phyloP scores from a whole-genome alignment of 2,888 invertebrate genomes.

The Morpho helenor region DNA sequence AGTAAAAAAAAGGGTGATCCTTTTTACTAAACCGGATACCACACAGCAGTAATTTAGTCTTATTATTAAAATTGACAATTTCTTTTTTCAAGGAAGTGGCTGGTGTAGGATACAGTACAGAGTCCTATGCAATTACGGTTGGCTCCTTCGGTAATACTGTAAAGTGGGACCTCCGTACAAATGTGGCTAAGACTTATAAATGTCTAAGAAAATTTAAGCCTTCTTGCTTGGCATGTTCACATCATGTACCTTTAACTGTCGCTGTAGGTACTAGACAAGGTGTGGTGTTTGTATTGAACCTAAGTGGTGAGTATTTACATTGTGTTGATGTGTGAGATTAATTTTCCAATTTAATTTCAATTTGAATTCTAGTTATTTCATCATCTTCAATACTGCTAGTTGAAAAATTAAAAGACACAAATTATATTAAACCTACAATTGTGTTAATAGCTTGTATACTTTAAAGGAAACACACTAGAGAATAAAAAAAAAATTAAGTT shows the following conservation, averaged over 20 bases:
- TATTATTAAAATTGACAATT: background rate
- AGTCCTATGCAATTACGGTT: slow-evolving; percentile 65
- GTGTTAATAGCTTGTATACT: no score
- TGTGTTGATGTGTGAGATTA: background rate
- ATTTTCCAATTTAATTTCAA: slow-evolving; percentile 11
- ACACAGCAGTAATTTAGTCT: no score
- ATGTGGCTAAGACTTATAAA: slow-evolving; percentile 57
- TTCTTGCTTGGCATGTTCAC: slow-evolving; percentile 57
- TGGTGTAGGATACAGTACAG: slow-evolving; percentile 68
- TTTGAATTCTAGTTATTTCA: background rate
- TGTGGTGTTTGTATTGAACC: slow-evolving; percentile 58
- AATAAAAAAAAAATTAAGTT: no score
- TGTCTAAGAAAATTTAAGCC: slow-evolving; percentile 52
- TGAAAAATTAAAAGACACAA: no score
- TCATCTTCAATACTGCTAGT: no score
- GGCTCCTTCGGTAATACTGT: slow-evolving; percentile 65
- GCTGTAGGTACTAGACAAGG: slow-evolving; percentile 72
- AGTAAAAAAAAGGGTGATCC: no score
- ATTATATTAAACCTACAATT: no score
- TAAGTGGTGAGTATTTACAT: slow-evolving; percentile 46
- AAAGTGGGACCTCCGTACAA: slow-evolving; percentile 74
- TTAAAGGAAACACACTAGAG: no score
- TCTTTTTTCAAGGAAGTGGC: slow-evolving; percentile 49
- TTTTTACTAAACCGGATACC: no score
- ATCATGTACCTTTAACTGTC: slow-evolving; percentile 48